phyloP scores from a whole-genome alignment of 2,888 invertebrate species.

The Epistrophe grossulariae region DNA sequence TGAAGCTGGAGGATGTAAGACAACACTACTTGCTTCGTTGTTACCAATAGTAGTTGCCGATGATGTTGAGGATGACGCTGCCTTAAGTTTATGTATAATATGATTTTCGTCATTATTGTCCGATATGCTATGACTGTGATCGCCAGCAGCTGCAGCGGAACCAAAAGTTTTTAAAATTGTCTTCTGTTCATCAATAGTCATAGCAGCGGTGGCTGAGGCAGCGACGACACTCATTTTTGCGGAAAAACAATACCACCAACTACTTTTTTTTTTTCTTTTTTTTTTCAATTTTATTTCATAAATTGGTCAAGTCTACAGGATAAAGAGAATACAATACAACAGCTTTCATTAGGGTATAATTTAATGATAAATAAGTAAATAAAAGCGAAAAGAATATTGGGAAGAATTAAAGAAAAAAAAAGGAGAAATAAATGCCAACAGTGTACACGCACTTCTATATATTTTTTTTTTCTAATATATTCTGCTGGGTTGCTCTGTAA shows the following conservation, averaged over 20 bases:
- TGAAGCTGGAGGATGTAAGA: conserved; percentile 64
- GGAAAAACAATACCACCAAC: conserved; percentile 62
- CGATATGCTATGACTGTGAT: conserved; percentile 57
- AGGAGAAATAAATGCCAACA: conserved; percentile 69
- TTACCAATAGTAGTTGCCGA: conserved; percentile 57
- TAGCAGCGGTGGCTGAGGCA: conserved; percentile 82
- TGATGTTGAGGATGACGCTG: conserved; percentile 77
- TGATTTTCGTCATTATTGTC: conserved; percentile 76
- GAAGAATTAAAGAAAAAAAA: conserved; percentile 58
- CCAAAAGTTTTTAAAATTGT: conserved; percentile 82
- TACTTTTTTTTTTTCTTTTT: conserved; percentile 45
- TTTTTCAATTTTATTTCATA: conserved; percentile 49
- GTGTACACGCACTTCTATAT: conserved; percentile 70
- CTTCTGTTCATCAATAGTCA: conserved; percentile 84
- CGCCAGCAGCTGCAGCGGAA: conserved; percentile 62
- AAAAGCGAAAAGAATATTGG: conserved; percentile 63
- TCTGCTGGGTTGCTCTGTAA: conserved; percentile 59
- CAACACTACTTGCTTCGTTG: conserved; percentile 70
- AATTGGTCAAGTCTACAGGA: conserved; percentile 68
- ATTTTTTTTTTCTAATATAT: conserved; percentile 54
- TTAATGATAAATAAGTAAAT: conserved; percentile 62
- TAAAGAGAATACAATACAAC: conserved; percentile 72
- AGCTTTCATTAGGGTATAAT: conserved; percentile 66
- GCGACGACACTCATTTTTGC: conserved; percentile 73
- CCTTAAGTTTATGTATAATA: conserved; percentile 77